phyloP scores from a whole-genome alignment of 1,140 invertebrate genomes.

The Drosophila subpulchrella region DNA sequence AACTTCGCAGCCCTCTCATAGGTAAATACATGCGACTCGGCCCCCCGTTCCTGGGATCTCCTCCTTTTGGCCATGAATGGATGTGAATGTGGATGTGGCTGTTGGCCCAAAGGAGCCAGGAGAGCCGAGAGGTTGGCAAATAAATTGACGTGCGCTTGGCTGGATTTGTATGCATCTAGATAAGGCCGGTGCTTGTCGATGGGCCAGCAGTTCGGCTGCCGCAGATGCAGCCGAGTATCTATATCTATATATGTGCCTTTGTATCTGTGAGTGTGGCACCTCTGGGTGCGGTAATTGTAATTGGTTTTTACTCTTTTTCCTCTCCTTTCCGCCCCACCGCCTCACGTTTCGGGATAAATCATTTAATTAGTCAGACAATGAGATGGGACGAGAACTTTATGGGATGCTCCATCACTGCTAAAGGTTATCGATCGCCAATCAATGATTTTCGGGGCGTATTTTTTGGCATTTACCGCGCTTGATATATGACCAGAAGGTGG shows the following conservation, averaged over 20 bases:
- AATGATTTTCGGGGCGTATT: slow-evolving; percentile 59
- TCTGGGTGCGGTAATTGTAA: slow-evolving; percentile 83
- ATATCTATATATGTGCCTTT: slow-evolving; percentile 18
- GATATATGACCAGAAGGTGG: slow-evolving; percentile 62
- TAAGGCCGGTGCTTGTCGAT: slow-evolving; percentile 53
- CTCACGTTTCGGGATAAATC: slow-evolving; percentile 81
- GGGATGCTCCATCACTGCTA: slow-evolving; percentile 49
- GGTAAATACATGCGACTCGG: slow-evolving; percentile 60
- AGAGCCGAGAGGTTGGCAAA: slow-evolving; percentile 63
- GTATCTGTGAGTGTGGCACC: slow-evolving; percentile 69
- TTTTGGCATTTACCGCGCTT: slow-evolving; percentile 59
- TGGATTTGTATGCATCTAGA: slow-evolving; percentile 83
- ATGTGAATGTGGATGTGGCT: slow-evolving; percentile 1
- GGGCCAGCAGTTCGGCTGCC: slow-evolving; percentile 35
- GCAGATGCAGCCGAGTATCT: slow-evolving; percentile 33
- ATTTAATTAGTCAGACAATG: slow-evolving; percentile 82
- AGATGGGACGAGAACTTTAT: slow-evolving; percentile 46
- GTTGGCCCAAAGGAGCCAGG: slow-evolving; percentile 27
- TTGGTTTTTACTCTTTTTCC: slow-evolving; percentile 67
- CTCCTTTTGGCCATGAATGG: slow-evolving; percentile 32
- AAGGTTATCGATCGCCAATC: slow-evolving; percentile 71
- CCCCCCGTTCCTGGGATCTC: slow-evolving; percentile 5
- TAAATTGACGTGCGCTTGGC: slow-evolving; percentile 82
- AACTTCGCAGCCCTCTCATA: slow-evolving; percentile 64
- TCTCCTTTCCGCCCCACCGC: slow-evolving; percentile 23